Percentiles rank a stretch among this genome's conserved stretches.
These are phyloP conservation scores for Uloborus diversus DNA, from an alignment of 1,140 invertebrate genomes.

Conservation along the genomic window DNA sequence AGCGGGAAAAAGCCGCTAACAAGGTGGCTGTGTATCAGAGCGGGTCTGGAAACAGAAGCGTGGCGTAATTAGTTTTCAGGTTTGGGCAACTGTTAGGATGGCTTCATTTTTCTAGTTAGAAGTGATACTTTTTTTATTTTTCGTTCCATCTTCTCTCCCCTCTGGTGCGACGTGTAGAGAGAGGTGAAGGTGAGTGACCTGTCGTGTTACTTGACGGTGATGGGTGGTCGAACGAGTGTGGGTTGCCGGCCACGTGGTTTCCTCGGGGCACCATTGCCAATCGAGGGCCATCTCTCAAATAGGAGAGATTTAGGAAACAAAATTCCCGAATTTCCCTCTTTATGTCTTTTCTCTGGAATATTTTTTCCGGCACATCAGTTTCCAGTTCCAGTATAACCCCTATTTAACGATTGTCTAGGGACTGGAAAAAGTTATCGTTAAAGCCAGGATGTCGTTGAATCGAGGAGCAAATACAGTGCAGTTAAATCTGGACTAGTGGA, in stretches of 20 bases:
- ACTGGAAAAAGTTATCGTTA: too few relatives aligned
- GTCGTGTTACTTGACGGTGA: constrained; percentile 42
- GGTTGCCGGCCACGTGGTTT: constrained; percentile 24
- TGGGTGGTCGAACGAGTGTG: constrained; percentile 29
- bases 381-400: too few relatives aligned
- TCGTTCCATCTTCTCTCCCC: not conserved
- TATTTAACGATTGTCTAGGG: too few relatives aligned
- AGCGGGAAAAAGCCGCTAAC: constrained; percentile 28
- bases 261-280: not conserved
- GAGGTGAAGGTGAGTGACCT: constrained; percentile 53
- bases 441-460: too few relatives aligned
- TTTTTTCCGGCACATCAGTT: too few relatives aligned
- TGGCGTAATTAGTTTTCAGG: constrained; percentile 41
- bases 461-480: too few relatives aligned
- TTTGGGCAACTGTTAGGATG: constrained; percentile 36
- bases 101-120: constrained; percentile 2
- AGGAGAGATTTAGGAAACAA: too few relatives aligned
- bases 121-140: not conserved
- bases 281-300: not conserved
- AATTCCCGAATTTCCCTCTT: too few relatives aligned
- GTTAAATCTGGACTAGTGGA: too few relatives aligned
- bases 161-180: not conserved
- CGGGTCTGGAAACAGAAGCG: constrained; percentile 17
- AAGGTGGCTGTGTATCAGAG: constrained; percentile 6
- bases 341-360: too few relatives aligned